phyloP scores from a whole-genome alignment of 2,888 invertebrate genomes.

The Yponomeuta evonymella region DNA sequence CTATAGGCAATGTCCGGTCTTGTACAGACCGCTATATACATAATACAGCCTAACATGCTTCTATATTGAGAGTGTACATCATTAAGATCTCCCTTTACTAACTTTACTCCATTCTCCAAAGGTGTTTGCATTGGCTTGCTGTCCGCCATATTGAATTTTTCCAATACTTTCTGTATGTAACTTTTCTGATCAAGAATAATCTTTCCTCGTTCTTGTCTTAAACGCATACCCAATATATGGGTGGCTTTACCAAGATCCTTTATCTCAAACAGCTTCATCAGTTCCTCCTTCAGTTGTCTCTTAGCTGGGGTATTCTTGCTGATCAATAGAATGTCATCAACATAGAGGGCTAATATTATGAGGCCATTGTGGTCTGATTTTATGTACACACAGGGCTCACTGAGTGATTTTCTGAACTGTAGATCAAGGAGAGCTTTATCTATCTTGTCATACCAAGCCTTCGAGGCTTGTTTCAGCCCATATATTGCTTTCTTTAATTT shows the following conservation, averaged over 20 bases:
- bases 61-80: conserved; percentile 10
- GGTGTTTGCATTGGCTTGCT: conserved; percentile 16
- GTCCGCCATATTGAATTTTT: conserved; percentile 17
- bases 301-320: conserved; percentile 12
- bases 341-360: conserved; percentile 15
- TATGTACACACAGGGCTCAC: conserved; percentile 14
- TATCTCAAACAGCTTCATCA: conserved; percentile 16
- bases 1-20: conserved; percentile 19
- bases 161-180: conserved; percentile 13
- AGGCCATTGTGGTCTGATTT: conserved; percentile 8
- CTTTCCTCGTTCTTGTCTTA: neutral
- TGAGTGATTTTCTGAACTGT: neutral
- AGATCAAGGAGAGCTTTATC: conserved; percentile 2
- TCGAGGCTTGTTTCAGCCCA: conserved; percentile 15
- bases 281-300: conserved; percentile 10
- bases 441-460: conserved; percentile 16
- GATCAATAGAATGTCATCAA: conserved; percentile 15
- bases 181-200: conserved; percentile 12
- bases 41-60: conserved; percentile 18
- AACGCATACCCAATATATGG: conserved; percentile 7
- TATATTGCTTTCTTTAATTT: conserved; percentile 16
- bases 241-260: neutral
- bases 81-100: conserved; percentile 2
- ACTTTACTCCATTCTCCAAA: conserved; percentile 11
- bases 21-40: conserved; percentile 20